phyloP scores from a whole-genome alignment of 2,113 vertebrate genomes.

The Cyanoramphus novaezelandiae region DNA sequence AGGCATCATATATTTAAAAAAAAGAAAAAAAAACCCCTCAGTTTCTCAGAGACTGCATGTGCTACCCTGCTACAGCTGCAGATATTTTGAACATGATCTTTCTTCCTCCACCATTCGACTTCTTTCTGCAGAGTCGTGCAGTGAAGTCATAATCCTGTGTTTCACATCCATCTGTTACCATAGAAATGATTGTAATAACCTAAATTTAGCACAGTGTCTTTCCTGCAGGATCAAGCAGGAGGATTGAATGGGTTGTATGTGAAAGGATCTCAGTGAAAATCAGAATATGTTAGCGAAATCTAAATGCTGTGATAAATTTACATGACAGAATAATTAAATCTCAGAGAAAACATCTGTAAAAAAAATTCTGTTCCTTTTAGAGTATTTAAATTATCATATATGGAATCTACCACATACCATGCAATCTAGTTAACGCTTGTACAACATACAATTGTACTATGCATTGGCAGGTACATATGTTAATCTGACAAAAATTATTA shows the following conservation, averaged over 20 bases:
- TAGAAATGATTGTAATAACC: slow-evolving; percentile 71
- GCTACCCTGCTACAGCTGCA: slow-evolving; percentile 17
- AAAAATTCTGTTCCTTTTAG: neutral
- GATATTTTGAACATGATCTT: slow-evolving; percentile 45
- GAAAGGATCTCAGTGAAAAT: slow-evolving; percentile 35
- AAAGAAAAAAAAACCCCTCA: neutral
- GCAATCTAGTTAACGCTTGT: neutral
- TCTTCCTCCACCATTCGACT: slow-evolving; percentile 28
- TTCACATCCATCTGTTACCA: slow-evolving; percentile 71
- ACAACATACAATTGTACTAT: neutral
- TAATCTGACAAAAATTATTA: neutral
- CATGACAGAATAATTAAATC: neutral
- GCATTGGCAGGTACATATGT: neutral
- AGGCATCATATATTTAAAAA: rapidly evolving
- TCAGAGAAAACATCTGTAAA: neutral
- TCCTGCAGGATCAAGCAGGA: slow-evolving; percentile 57
- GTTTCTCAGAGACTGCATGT: neutral
- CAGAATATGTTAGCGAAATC: neutral
- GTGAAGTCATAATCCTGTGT: slow-evolving; percentile 70
- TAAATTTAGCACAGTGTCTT: slow-evolving; percentile 65
- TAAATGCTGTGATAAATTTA: slow-evolving; percentile 6
- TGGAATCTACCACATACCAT: neutral
- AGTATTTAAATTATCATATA: neutral
- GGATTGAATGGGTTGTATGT: slow-evolving; percentile 36
- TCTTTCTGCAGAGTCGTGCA: slow-evolving; percentile 58